Percentiles rank a stretch among this genome's conserved stretches.
These are phyloP conservation scores for Glareola pratincola DNA, from an alignment of 2,113 vertebrate species.

Conservation along the genomic window DNA sequence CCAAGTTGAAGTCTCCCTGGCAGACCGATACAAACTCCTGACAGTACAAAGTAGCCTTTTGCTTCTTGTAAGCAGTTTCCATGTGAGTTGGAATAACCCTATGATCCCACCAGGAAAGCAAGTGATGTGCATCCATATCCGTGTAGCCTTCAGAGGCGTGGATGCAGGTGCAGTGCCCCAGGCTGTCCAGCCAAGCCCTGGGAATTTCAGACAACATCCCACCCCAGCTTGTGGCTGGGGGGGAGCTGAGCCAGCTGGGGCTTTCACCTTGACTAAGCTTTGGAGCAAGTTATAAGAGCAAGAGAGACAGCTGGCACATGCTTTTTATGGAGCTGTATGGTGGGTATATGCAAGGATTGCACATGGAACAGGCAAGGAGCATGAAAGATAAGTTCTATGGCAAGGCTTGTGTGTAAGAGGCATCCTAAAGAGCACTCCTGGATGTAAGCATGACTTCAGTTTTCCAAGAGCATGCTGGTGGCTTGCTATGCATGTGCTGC, in stretches of 20 bases:
- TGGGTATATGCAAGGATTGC: neutral
- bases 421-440: neutral
- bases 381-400: neutral
- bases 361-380: neutral
- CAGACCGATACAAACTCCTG: neutral
- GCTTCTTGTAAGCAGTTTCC: neutral
- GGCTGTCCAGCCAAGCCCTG: neutral
- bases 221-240: neutral
- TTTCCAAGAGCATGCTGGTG: neutral
- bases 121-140: rapidly evolving
- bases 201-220: neutral
- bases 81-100: neutral
- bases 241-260: neutral
- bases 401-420: neutral
- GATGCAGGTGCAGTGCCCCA: neutral
- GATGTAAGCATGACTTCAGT: neutral
- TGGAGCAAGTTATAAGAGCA: neutral
- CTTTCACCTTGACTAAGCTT: neutral
- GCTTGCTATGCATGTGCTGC: neutral
- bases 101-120: neutral
- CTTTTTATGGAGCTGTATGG: neutral
- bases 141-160: neutral
- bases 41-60: neutral
- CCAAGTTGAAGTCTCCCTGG: neutral
- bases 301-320: neutral